Percentiles rank a stretch among this genome's conserved stretches.
Evolutionary conservation across 2,797 vertebrate species (phyloP).

Genomic region (Apodemus agrarius): DNA sequence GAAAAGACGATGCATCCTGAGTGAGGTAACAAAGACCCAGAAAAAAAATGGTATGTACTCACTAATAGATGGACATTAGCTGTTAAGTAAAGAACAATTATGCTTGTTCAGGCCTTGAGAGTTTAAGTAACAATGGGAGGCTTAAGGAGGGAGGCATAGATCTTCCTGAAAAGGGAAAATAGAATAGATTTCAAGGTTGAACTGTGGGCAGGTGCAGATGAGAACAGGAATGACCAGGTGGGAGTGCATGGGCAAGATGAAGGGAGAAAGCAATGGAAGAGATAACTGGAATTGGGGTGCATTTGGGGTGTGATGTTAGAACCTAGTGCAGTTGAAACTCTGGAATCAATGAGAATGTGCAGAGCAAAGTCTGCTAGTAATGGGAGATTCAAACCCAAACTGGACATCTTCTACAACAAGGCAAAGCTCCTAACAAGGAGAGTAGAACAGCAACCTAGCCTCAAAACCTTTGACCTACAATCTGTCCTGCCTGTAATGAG

Average conservation of each 20-base stretch:
- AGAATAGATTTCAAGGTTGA: not conserved
- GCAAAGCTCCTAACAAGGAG: not conserved
- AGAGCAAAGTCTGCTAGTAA: not conserved
- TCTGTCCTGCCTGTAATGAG: not conserved
- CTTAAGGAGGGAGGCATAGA: not conserved
- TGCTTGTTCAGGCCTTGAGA: not conserved
- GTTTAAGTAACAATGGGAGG: not conserved
- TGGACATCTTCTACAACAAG: not conserved
- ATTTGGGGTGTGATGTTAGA: not conserved
- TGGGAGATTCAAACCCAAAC: not conserved
- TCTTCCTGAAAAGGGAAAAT: not conserved
- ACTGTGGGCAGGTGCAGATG: not conserved
- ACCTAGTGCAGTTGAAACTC: not conserved
- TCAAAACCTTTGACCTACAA: not conserved
- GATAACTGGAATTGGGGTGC: not conserved
- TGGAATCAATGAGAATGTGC: not conserved
- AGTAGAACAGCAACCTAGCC: not conserved
- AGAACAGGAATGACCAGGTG: no score
- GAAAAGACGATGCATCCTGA: no score
- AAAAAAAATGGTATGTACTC: not conserved
- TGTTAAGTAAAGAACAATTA: not conserved
- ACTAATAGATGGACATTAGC: not conserved
- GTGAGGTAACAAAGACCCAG: not conserved
- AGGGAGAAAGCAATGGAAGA: not conserved
- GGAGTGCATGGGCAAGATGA: not conserved